These are phyloP conservation scores for Anas platyrhynchos DNA, from an alignment of 2,113 vertebrate genomes.

Conservation along the genomic window DNA sequence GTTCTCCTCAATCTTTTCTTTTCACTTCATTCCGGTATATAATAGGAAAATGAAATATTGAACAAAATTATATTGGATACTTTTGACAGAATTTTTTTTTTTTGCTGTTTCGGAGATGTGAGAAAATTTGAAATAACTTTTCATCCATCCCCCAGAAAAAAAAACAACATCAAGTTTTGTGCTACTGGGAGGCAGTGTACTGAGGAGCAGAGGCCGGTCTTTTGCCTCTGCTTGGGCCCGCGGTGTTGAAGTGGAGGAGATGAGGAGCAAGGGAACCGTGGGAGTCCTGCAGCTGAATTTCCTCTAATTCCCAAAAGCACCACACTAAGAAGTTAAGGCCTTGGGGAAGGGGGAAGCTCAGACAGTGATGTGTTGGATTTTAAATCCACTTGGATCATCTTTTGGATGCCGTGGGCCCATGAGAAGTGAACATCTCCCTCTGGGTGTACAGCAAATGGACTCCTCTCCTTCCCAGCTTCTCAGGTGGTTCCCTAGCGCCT, in stretches of 20 bases:
- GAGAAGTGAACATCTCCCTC: neutral
- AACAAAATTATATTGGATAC: neutral
- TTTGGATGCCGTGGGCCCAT: neutral
- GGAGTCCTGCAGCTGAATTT: neutral
- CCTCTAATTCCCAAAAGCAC: neutral
- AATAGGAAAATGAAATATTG: neutral
- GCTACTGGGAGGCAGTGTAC: fast-evolving
- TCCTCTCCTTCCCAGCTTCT: neutral
- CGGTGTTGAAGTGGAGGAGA: neutral
- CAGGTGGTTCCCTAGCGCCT: neutral
- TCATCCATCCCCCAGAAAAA: neutral
- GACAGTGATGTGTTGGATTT: fast-evolving
- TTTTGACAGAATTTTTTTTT: neutral
- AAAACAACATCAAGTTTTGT: neutral
- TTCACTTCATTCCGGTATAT: neutral
- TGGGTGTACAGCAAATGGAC: neutral
- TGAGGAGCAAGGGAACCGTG: neutral
- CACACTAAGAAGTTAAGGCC: neutral
- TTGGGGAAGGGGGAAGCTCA: neutral
- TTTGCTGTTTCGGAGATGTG: neutral
- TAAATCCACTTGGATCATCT: neutral
- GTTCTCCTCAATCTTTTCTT: neutral
- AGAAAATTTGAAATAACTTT: neutral
- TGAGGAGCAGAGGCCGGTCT: neutral
- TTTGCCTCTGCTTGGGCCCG: neutral